Conservation (phyloP, 1,140 invertebrate species). For the Latrodectus geometricus region DNA sequence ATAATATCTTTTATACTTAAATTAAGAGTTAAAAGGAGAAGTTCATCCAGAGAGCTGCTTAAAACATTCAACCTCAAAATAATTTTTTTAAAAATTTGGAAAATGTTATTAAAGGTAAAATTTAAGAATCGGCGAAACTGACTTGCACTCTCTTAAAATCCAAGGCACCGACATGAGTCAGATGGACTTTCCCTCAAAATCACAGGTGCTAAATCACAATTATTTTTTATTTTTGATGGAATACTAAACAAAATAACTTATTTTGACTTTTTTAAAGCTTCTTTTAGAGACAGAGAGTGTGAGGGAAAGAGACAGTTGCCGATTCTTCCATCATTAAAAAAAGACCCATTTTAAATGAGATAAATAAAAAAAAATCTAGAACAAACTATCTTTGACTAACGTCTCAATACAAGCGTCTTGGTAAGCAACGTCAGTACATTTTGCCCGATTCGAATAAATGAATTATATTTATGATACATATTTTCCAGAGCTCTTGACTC, state of each 20-base stretch:
- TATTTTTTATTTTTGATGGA: slow-evolving; percentile 28
- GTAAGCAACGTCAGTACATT: slow-evolving; percentile 37
- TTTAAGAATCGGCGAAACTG: slow-evolving; percentile 35
- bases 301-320: slow-evolving; percentile 45
- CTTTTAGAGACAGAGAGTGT: slow-evolving; percentile 30
- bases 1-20: too few relatives aligned
- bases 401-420: slow-evolving; percentile 49
- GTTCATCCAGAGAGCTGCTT: too few relatives aligned
- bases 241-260: background rate
- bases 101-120: too few relatives aligned
- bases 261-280: slow-evolving; percentile 25
- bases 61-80: too few relatives aligned
- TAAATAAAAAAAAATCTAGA: background rate
- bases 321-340: slow-evolving; percentile 14
- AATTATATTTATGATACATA: slow-evolving; percentile 3
- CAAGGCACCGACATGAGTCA: slow-evolving; percentile 58
- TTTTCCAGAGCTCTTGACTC: slow-evolving; percentile 52
- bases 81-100: too few relatives aligned
- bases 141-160: slow-evolving; percentile 23
- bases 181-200: slow-evolving; percentile 58
- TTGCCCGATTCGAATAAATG: slow-evolving; percentile 15
- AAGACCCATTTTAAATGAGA: background rate
- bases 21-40: too few relatives aligned
- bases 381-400: slow-evolving; percentile 17
- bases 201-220: slow-evolving; percentile 57